A percentile compares a stretch with the other conserved stretches of the same genome.
Evolutionary conservation across 2,797 vertebrate genomes (phyloP).

Genomic region (Macropus fuliginosus): DNA sequence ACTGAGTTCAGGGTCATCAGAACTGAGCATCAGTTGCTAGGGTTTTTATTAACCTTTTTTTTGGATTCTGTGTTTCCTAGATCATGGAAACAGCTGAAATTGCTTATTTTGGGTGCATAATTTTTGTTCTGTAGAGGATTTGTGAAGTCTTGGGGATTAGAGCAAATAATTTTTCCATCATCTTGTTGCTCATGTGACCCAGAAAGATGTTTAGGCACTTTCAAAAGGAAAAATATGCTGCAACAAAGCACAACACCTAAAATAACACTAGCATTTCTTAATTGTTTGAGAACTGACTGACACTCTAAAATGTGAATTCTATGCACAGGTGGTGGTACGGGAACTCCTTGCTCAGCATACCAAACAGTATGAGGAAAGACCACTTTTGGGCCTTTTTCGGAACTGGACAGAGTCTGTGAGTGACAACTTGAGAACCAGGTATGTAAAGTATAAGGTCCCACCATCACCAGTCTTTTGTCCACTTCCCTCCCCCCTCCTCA

Average conservation of each 20-base stretch:
- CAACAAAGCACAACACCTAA: not conserved
- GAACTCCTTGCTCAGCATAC: slow-evolving; percentile 82
- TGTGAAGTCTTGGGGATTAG: not conserved
- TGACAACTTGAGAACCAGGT: slow-evolving; percentile 85
- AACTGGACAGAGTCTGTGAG: slow-evolving; percentile 76
- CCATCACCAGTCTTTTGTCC: not conserved
- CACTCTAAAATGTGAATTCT: not conserved
- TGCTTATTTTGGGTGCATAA: not conserved
- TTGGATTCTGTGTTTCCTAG: not conserved
- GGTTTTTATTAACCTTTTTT: not conserved
- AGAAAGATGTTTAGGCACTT: not conserved
- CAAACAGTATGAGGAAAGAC: slow-evolving; percentile 70
- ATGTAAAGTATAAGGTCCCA: not conserved
- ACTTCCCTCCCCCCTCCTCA: too few species aligned
- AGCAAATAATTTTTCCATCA: not conserved
- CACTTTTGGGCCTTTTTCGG: slow-evolving; percentile 72
- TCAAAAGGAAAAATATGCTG: not conserved
- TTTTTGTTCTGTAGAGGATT: not conserved
- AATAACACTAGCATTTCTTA: not conserved
- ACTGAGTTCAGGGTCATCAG: not conserved
- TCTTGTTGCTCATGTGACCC: not conserved
- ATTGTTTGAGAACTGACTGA: slow-evolving; percentile 13
- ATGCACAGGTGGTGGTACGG: slow-evolving; percentile 79
- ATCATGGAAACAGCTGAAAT: not conserved
- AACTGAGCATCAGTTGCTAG: not conserved